Evolutionary conservation across 2,888 invertebrate genomes (phyloP).

Genomic region (Asteroscopus sphinx): DNA sequence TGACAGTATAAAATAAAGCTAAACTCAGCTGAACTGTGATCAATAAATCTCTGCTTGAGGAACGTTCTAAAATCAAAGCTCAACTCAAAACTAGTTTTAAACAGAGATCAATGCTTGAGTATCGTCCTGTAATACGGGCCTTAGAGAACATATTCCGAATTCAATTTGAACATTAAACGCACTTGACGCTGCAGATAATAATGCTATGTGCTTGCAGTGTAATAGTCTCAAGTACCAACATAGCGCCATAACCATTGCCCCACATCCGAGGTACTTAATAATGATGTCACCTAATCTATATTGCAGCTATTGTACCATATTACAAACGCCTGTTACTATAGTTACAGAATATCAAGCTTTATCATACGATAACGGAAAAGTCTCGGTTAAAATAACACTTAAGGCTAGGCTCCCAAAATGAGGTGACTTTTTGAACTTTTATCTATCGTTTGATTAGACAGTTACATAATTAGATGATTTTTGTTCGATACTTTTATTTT

Average conservation of each 20-base stretch:
- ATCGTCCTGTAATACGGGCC: no score
- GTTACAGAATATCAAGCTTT: slow-evolving; percentile 10
- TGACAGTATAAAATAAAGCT: no score
- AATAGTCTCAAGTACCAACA: slow-evolving; percentile 37
- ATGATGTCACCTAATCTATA: slow-evolving; percentile 63
- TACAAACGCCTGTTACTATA: slow-evolving; percentile 29
- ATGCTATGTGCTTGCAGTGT: slow-evolving; percentile 39
- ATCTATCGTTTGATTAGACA: no score
- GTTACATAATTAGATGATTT: no score
- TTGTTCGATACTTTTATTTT: no score
- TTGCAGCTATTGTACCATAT: slow-evolving; percentile 41
- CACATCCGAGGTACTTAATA: slow-evolving; percentile 42
- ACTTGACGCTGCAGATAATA: slow-evolving; percentile 37
- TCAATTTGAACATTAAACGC: slow-evolving; percentile 31
- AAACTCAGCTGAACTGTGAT: no score
- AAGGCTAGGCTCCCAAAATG: no score
- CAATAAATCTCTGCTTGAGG: no score
- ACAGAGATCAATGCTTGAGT: no score
- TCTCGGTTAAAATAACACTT: slow-evolving; percentile 7
- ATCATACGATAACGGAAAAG: slow-evolving; percentile 17
- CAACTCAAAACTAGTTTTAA: no score
- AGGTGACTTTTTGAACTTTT: no score
- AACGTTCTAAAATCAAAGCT: no score
- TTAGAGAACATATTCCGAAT: slow-evolving; percentile 11
- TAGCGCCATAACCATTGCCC: slow-evolving; percentile 48